Conservation (phyloP, 2,888 invertebrate genomes). For the Craniophora ligustri region DNA sequence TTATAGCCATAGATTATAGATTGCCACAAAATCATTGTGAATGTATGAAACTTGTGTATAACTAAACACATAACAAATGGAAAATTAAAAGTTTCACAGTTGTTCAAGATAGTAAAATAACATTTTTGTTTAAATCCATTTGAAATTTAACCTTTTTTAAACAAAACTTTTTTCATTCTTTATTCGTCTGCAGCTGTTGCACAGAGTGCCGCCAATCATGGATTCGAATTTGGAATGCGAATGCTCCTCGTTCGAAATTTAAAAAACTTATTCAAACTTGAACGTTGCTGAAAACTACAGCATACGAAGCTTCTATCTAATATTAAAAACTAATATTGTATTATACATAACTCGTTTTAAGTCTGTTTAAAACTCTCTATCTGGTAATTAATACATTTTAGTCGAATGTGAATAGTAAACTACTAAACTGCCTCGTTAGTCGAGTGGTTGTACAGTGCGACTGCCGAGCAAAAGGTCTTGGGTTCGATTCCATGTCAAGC, state of each 20-base stretch:
- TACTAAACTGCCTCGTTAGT: no score
- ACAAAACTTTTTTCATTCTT: conserved; percentile 45
- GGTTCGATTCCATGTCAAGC: no score
- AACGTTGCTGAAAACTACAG: conserved; percentile 41
- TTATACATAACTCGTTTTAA: not conserved
- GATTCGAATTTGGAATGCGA: conserved; percentile 41
- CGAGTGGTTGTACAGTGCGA: no score
- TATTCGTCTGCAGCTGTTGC: conserved; percentile 26
- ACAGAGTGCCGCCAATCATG: conserved; percentile 40
- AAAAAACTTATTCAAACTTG: conserved; percentile 47
- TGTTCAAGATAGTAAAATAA: conserved; percentile 1
- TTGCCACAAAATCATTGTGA: no score
- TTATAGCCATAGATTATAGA: no score
- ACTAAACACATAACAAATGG: no score
- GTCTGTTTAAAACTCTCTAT: no score
- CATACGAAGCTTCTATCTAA: not conserved
- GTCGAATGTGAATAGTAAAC: no score
- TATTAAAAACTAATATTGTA: not conserved
- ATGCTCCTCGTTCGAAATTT: conserved; percentile 31
- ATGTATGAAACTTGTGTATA: no score
- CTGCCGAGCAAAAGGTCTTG: no score
- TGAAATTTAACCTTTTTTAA: conserved; percentile 27
- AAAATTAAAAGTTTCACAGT: no score
- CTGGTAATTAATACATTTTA: no score
- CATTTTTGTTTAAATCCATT: conserved; percentile 28